Conservation (phyloP, 2,888 invertebrate species). For the Noctua fimbriata region DNA sequence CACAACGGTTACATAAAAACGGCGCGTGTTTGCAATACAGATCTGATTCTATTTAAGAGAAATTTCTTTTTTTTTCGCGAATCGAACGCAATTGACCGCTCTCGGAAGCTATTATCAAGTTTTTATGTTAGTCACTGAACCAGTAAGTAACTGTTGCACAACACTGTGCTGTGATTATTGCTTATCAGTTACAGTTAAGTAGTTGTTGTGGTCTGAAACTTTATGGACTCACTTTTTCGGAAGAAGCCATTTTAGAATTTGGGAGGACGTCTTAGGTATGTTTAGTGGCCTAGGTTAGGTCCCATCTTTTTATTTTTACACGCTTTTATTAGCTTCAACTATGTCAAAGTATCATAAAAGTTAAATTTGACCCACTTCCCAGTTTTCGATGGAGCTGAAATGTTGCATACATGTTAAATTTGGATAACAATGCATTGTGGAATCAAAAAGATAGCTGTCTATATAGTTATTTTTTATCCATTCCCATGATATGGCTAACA, state of each 20-base stretch:
- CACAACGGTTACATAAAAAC: constrained; percentile 45
- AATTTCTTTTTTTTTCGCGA: constrained; percentile 59
- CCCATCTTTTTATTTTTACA: no score
- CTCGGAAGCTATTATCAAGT: constrained; percentile 58
- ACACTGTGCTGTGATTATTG: constrained; percentile 26
- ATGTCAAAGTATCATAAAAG: no score
- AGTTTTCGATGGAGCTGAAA: no score
- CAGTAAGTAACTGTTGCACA: constrained; percentile 50
- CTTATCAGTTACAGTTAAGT: constrained; percentile 3
- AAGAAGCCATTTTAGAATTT: neutral
- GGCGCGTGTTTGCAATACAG: constrained; percentile 48
- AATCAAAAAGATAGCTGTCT: no score
- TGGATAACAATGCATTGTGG: no score
- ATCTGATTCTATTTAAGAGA: constrained; percentile 48
- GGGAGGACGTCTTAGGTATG: neutral
- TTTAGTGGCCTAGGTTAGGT: no score
- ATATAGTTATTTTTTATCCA: no score
- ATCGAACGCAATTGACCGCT: constrained; percentile 34
- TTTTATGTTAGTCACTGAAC: constrained; percentile 65
- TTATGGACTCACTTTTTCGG: neutral
- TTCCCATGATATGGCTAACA: no score
- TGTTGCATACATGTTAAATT: no score
- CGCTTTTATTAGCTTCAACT: no score
- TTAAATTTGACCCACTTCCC: no score
- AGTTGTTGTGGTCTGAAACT: neutral